Conservation (phyloP, 1,140 invertebrate species). For the Danaus plexippus region DNA sequence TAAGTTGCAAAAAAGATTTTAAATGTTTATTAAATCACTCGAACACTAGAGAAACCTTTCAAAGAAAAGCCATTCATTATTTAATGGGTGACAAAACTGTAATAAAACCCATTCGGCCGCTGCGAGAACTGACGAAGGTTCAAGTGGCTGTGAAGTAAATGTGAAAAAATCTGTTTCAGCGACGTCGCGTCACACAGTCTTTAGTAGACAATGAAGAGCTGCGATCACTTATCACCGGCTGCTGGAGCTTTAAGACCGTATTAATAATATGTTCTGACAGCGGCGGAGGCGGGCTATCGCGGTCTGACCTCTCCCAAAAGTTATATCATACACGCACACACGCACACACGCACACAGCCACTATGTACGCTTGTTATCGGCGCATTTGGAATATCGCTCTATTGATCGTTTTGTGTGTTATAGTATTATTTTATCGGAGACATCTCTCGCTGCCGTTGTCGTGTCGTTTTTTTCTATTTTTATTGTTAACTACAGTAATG, state of each 20-base stretch:
- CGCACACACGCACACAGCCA: slow-evolving; percentile 1
- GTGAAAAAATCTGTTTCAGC: slow-evolving; percentile 19
- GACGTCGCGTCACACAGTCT: slow-evolving; percentile 1
- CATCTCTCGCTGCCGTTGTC: no score
- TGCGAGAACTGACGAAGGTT: slow-evolving; percentile 45
- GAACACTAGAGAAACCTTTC: slow-evolving; percentile 24
- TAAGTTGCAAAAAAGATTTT: slow-evolving; percentile 2
- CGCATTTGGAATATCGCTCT: not conserved
- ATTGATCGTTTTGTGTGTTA: no score
- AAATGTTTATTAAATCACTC: slow-evolving; percentile 18
- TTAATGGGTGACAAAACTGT: slow-evolving; percentile 36
- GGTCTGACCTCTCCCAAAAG: slow-evolving; percentile 17
- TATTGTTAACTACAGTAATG: no score
- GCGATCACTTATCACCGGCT: slow-evolving; percentile 7
- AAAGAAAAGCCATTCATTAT: slow-evolving; percentile 45
- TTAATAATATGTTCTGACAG: slow-evolving; percentile 18
- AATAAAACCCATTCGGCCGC: slow-evolving; percentile 23
- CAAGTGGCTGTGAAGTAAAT: slow-evolving; percentile 28
- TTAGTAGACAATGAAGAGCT: no score
- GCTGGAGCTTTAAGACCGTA: not conserved
- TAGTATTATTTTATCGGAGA: no score
- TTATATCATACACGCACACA: slow-evolving; percentile 8
- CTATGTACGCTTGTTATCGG: slow-evolving; percentile 7
- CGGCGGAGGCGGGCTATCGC: slow-evolving; percentile 20
- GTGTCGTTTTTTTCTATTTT: no score